A percentile compares a stretch with the other conserved stretches of the same genome.
These are phyloP conservation scores for Augochlorella aurata DNA, from an alignment of 2,888 invertebrate genomes.

Conservation along the genomic window DNA sequence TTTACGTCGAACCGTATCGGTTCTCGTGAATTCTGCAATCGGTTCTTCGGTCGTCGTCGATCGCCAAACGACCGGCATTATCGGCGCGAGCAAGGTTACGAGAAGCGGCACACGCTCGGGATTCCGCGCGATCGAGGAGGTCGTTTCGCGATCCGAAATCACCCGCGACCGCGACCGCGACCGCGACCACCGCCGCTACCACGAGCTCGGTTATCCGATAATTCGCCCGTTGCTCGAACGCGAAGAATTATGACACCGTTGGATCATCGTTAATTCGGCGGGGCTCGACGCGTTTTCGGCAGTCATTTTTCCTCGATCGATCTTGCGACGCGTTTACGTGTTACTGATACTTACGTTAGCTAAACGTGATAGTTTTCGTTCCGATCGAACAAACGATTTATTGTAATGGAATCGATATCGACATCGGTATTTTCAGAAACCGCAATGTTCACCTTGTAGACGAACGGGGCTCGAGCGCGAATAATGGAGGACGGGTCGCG, in stretches of 20 bases:
- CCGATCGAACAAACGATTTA: no score
- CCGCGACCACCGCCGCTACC: no score
- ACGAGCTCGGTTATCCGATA: conserved; percentile 27
- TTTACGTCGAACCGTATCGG: conserved; percentile 20
- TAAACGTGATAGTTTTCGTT: no score
- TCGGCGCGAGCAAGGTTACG: conserved; percentile 46
- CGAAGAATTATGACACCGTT: background rate
- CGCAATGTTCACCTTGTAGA: no score
- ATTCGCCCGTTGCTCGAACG: conserved; percentile 3
- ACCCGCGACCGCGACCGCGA: no score
- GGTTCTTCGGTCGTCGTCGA: background rate
- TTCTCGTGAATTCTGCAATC: conserved; percentile 28
- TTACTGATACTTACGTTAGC: no score
- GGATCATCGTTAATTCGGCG: background rate
- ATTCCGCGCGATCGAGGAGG: conserved; percentile 28
- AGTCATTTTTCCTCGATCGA: background rate
- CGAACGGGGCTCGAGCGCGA: no score
- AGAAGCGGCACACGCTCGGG: conserved; percentile 18
- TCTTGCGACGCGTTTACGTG: background rate
- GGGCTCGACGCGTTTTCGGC: background rate
- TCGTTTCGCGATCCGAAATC: no score
- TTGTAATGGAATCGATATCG: no score
- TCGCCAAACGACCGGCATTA: conserved; percentile 27
- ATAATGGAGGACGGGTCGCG: no score
- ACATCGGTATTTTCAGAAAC: no score